Conservation (phyloP, 1,140 invertebrate species). For the Nautilus pompilius region DNA sequence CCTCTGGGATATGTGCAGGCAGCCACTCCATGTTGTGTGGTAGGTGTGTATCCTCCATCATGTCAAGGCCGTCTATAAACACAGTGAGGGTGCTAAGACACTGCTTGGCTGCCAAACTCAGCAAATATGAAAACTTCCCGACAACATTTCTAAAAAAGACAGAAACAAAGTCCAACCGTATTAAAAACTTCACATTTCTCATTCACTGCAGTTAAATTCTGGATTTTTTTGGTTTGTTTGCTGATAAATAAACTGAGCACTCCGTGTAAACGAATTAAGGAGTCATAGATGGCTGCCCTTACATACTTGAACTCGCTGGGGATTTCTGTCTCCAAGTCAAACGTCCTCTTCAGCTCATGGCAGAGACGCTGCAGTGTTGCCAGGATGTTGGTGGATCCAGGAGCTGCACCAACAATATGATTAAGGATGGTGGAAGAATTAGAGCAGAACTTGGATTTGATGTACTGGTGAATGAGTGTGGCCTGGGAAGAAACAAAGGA, state of each 20-base stretch:
- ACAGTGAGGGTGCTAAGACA: slow-evolving; percentile 37
- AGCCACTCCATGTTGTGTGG: slow-evolving; percentile 50
- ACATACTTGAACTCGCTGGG: slow-evolving; percentile 50
- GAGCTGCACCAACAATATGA: slow-evolving; percentile 48
- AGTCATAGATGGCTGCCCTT: neutral
- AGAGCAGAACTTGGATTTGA: slow-evolving; percentile 20
- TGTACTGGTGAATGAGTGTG: slow-evolving; percentile 25
- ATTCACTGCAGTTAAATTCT: too few species aligned
- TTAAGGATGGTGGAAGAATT: slow-evolving; percentile 33
- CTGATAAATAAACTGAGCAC: too few species aligned
- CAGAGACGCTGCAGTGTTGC: slow-evolving; percentile 41
- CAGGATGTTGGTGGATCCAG: slow-evolving; percentile 46
- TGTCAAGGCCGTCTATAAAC: slow-evolving; percentile 52
- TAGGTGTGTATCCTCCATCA: slow-evolving; percentile 42
- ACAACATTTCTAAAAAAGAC: slow-evolving; percentile 34
- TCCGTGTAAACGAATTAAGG: too few species aligned
- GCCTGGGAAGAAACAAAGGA: slow-evolving; percentile 22
- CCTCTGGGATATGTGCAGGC: slow-evolving; percentile 37
- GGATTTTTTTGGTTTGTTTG: too few species aligned
- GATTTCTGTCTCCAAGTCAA: slow-evolving; percentile 27
- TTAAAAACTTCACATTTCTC: too few species aligned
- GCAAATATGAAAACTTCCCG: slow-evolving; percentile 33
- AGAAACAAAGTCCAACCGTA: too few species aligned
- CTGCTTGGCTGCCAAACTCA: slow-evolving; percentile 28
- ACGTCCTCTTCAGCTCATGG: slow-evolving; percentile 35